phyloP scores from a whole-genome alignment of 2,113 vertebrate species.

The Tonatia bakeri region DNA sequence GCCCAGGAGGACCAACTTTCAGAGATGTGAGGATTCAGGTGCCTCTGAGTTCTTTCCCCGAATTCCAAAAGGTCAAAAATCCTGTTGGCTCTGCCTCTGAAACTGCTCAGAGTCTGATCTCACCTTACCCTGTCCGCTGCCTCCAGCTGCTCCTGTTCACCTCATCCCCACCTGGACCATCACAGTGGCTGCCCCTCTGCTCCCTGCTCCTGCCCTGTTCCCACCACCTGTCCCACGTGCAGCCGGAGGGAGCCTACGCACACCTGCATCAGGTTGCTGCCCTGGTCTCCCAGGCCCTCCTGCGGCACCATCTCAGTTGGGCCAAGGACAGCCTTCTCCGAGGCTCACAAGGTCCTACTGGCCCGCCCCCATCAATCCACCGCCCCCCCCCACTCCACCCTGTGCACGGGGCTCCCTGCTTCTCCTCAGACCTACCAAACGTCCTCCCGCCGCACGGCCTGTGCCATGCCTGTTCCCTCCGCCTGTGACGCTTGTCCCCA shows the following conservation, averaged over 20 bases:
- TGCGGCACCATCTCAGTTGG: not conserved
- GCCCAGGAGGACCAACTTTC: not conserved
- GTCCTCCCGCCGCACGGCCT: not conserved
- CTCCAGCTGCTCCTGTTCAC: not conserved
- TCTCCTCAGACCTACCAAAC: not conserved
- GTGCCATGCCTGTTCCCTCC: not conserved
- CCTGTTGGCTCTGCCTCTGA: not conserved
- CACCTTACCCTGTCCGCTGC: not conserved
- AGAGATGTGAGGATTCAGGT: not conserved
- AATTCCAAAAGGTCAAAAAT: not conserved
- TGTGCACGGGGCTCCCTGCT: no score
- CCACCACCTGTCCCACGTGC: rapidly evolving
- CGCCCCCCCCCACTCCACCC: not conserved
- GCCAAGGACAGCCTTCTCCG: not conserved
- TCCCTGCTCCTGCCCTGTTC: not conserved
- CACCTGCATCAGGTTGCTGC: not conserved
- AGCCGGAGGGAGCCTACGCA: not conserved
- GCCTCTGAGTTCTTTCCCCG: not conserved
- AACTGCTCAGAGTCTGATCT: not conserved
- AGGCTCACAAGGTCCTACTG: not conserved
- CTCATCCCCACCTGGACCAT: not conserved
- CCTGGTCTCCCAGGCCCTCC: not conserved
- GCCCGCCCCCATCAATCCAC: not conserved
- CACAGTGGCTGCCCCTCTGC: rapidly evolving
- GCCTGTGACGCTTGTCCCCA: not conserved